Base-by-base conservation (phyloP, 2,888 invertebrate species). In the Sinodicranocentrus sp. region DNA sequence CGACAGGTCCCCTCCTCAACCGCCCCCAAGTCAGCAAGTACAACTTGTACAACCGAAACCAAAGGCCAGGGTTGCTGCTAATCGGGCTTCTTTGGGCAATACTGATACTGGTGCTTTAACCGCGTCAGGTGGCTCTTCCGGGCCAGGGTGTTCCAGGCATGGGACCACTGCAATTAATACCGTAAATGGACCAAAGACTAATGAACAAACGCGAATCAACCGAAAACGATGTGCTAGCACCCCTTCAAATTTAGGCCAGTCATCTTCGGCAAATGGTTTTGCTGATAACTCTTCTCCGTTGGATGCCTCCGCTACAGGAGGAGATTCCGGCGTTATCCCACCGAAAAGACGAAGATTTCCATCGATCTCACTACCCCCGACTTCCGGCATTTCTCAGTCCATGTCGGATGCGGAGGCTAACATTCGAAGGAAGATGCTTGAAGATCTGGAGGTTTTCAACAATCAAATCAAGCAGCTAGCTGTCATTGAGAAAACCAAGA, bases 301-400 rank as follows among this genome's bases (percentile, higher is more conserved):
- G 48, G n/a, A n/a, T n/a, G n/a, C 33, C 15, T 54, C 80, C 23
- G 65, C 70, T 23, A 44, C 57, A 39, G 57, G 17, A 28, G 76
- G 71, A 57, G 77, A 72, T 48, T 44, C 28, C 48, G 79, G 72
- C 70, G 19, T 43, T 25, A 85, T 61, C 86, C 87, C 87, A 87
- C 87, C 87, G 84, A 87, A 86, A 84, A 86, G 86, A 78, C 86
- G 87, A 72, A 84, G 86, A 75, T 80, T 86, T 77, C 80, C 82
- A 67, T 85, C 85, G 79, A 79, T 80, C 83, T 84, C 85, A 79
- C 82, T 67, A 48, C 83, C 75, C 54, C 82, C 72, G 21, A 72
- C 72, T 63, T 73, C 72, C 77, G 71, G 39, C 67, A 77, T 77
- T 43, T 77, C 83, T 70, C 70, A 73, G 72, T 76, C 76, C 72